Evolutionary conservation across 2,797 vertebrate species (phyloP).

Genomic region (Trachops cirrhosus): DNA sequence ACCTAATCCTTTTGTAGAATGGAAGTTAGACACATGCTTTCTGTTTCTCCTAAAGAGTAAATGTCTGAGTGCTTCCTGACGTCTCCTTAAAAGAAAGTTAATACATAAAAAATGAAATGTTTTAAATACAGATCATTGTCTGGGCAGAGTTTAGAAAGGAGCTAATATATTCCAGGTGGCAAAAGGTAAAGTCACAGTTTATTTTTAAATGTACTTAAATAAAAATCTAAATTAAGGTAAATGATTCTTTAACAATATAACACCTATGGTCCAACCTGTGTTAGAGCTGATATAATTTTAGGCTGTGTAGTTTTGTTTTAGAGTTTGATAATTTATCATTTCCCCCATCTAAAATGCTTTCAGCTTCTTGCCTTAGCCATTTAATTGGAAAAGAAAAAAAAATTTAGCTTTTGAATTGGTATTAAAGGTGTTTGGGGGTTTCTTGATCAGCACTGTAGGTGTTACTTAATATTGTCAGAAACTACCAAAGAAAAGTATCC

Average conservation of each 20-base stretch:
- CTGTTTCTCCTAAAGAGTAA: constrained; percentile 22
- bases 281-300: constrained; percentile 17
- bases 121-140: background rate
- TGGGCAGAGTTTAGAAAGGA: constrained; percentile 9
- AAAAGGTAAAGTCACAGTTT: constrained; percentile 31
- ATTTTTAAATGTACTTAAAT: constrained; percentile 45
- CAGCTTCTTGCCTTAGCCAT: background rate
- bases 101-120: background rate
- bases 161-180: background rate
- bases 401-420: constrained; percentile 41
- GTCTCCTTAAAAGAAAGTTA: background rate
- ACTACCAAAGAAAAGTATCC: background rate
- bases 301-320: constrained; percentile 20
- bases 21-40: constrained; percentile 29
- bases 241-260: constrained; percentile 25
- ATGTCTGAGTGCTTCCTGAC: background rate
- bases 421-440: constrained; percentile 4
- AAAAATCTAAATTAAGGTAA: constrained; percentile 28
- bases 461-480: constrained; percentile 27
- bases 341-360: background rate
- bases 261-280: background rate
- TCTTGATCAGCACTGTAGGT: background rate
- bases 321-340: background rate
- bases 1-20: constrained; percentile 16
- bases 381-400: constrained; percentile 38